phyloP scores from a whole-genome alignment of 2,113 vertebrate species.

The Bufo gargarizans region DNA sequence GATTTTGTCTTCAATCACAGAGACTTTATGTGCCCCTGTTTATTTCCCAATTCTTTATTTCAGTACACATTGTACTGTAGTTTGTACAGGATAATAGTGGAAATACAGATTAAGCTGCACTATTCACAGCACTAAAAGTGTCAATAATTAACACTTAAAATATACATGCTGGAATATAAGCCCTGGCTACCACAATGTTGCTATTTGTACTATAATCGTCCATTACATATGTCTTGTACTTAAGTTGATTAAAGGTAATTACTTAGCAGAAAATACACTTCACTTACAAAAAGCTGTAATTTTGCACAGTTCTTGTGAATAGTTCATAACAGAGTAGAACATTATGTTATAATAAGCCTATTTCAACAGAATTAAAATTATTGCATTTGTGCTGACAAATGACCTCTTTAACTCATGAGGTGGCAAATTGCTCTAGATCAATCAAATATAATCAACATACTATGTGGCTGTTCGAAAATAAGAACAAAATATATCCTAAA shows the following conservation, averaged over 20 bases:
- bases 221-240: background rate
- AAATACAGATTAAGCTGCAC: background rate
- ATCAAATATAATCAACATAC: background rate
- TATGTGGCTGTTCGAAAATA: background rate
- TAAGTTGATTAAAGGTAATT: conserved; percentile 9
- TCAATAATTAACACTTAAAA: background rate
- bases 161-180: background rate
- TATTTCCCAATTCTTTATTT: background rate
- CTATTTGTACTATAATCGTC: background rate
- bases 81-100: background rate
- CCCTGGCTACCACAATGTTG: background rate
- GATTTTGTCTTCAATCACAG: too few species aligned
- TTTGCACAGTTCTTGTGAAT: background rate
- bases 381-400: background rate
- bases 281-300: background rate
- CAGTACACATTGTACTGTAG: background rate
- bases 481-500: background rate
- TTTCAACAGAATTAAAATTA: background rate
- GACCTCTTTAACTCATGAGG: background rate
- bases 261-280: conserved; percentile 23
- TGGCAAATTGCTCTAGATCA: background rate
- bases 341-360: conserved; percentile 1
- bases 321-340: background rate
- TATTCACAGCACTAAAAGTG: background rate
- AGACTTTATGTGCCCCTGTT: background rate